Percentiles rank a stretch among this genome's conserved stretches.
phyloP scores from a whole-genome alignment of 2,888 invertebrate species.

The Mesodorylaimus sp. region DNA sequence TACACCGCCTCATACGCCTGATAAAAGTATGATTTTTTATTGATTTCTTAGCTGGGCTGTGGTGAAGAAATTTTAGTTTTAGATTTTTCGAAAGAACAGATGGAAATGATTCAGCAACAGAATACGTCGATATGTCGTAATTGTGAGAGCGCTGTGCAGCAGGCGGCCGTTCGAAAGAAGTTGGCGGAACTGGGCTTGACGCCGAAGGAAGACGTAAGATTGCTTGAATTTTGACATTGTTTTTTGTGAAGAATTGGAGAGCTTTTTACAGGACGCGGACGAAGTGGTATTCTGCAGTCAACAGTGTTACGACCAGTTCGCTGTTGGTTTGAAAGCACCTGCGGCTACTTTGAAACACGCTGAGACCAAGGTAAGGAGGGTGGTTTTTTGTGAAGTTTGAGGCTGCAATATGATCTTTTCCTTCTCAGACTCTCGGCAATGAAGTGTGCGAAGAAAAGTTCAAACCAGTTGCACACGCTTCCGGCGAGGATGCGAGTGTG shows the following conservation, averaged over 20 bases:
- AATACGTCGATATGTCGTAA: conserved; percentile 10
- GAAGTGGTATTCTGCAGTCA: conserved; percentile 56
- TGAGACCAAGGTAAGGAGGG: no score
- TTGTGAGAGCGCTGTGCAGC: conserved; percentile 10
- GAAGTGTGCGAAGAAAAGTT: no score
- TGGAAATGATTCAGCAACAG: no score
- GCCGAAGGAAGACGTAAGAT: conserved; percentile 13
- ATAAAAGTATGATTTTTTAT: not conserved
- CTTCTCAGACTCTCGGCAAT: no score
- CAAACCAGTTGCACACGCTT: no score
- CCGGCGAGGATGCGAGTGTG: no score
- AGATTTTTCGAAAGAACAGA: no score
- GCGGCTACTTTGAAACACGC: no score
- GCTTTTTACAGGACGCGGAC: conserved; percentile 25
- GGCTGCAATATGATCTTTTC: no score
- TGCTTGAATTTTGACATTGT: not conserved
- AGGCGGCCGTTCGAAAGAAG: conserved; percentile 13
- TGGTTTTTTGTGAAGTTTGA: no score
- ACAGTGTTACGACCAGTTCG: conserved; percentile 69
- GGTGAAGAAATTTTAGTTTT: no score
- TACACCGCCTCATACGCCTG: conserved; percentile 20
- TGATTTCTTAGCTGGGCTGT: not conserved
- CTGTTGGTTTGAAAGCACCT: conserved; percentile 42
- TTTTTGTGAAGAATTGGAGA: not conserved
- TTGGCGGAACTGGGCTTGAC: conserved; percentile 17